Conservation (phyloP, 2,888 invertebrate genomes). For the Norana najaformis region DNA sequence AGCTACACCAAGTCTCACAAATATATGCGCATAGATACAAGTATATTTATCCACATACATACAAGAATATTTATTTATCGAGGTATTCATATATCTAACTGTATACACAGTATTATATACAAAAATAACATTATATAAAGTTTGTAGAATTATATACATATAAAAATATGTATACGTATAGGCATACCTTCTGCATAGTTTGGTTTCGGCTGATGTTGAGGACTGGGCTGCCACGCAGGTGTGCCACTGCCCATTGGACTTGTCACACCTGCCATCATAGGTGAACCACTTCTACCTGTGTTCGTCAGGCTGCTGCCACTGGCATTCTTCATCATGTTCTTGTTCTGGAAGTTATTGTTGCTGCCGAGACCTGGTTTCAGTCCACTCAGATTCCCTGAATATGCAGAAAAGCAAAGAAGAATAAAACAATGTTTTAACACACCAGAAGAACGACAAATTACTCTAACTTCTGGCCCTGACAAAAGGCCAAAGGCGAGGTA, state of each 20-base stretch:
- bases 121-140: background rate
- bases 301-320: background rate
- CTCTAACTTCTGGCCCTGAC: background rate
- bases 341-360: background rate
- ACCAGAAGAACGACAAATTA: background rate
- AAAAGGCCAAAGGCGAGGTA: background rate
- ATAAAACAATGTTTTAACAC: background rate
- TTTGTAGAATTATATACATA: background rate
- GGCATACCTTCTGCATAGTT: constrained; percentile 18
- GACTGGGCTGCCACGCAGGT: constrained; percentile 41
- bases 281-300: constrained; percentile 25
- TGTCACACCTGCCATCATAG: constrained; percentile 32
- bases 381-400: constrained; percentile 13
- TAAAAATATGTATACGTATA: background rate
- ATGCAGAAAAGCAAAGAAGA: background rate
- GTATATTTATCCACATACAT: too few species aligned
- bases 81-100: too few species aligned
- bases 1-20: too few species aligned
- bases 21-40: too few species aligned
- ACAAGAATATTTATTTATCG: too few species aligned
- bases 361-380: constrained; percentile 25
- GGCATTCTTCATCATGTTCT: constrained; percentile 9
- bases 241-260: constrained; percentile 38
- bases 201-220: constrained; percentile 34
- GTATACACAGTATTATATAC: too few species aligned